These are phyloP conservation scores for Monodelphis domestica DNA, from an alignment of 2,797 vertebrate genomes.

Conservation along the genomic window DNA sequence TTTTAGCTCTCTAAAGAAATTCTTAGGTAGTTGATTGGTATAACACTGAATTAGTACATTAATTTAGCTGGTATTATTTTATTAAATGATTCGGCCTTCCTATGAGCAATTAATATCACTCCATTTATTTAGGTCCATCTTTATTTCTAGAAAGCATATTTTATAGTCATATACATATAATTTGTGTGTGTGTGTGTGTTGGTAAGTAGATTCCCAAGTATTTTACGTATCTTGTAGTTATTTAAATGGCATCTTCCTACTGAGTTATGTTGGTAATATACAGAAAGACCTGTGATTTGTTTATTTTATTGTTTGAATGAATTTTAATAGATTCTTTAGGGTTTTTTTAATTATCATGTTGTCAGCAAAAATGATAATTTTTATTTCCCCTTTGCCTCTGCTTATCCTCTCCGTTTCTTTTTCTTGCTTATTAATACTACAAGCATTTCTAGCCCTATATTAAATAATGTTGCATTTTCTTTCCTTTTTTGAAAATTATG, in stretches of 20 bases:
- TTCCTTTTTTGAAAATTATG: not conserved
- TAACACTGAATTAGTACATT: not conserved
- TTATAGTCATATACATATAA: not conserved
- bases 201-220: not conserved
- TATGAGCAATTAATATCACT: not conserved
- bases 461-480: not conserved
- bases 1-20: not conserved
- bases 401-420: not conserved
- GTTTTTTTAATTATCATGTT: not conserved
- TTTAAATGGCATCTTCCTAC: not conserved
- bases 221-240: not conserved
- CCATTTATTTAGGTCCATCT: not conserved
- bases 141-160: not conserved
- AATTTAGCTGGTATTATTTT: not conserved
- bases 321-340: not conserved
- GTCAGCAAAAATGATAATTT: not conserved
- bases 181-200: not conserved
- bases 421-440: not conserved
- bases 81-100: not conserved
- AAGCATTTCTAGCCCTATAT: not conserved
- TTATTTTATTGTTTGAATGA: not conserved
- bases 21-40: not conserved
- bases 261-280: not conserved
- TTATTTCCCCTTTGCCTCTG: not conserved
- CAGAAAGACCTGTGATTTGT: not conserved